These are phyloP conservation scores for Thryonomys swinderianus DNA, from an alignment of 2,113 vertebrate species.

Conservation along the genomic window DNA sequence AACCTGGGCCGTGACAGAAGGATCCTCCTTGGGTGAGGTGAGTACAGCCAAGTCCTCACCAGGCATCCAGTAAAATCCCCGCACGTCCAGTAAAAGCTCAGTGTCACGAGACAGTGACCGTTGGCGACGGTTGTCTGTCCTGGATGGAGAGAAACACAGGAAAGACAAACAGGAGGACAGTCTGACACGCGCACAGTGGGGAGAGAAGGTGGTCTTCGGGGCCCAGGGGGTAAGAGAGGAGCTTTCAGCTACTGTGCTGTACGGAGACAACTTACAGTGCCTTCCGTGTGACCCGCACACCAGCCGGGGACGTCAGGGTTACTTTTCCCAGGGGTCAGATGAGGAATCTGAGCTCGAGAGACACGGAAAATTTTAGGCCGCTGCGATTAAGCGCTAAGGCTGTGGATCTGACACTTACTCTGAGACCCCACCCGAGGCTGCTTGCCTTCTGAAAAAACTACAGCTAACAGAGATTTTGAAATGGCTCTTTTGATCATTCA, in stretches of 20 bases:
- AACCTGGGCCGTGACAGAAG: conserved; percentile 7
- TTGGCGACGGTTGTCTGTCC: not conserved
- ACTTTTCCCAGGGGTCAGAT: not conserved
- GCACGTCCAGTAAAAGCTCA: not conserved
- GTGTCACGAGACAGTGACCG: not conserved
- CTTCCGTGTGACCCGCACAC: not conserved
- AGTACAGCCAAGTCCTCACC: not conserved
- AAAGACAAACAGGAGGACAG: conserved; percentile 32
- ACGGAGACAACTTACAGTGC: not conserved
- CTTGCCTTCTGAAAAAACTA: not conserved
- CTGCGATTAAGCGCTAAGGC: not conserved
- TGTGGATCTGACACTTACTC: conserved; percentile 10
- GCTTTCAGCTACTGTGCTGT: not conserved
- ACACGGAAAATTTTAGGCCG: not conserved
- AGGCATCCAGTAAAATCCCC: not conserved
- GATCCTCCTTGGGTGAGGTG: conserved; percentile 15
- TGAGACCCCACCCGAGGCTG: not conserved
- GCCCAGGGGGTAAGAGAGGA: conserved; percentile 6
- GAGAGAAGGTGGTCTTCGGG: not conserved
- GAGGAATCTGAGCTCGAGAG: not conserved
- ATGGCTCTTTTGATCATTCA: not conserved
- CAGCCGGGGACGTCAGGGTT: not conserved
- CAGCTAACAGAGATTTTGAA: conserved; percentile 19
- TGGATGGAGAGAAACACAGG: conserved; percentile 47
- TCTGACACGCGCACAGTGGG: not conserved